Evolutionary conservation across 2,113 vertebrate species (phyloP).

Genomic region (Lota lota): DNA sequence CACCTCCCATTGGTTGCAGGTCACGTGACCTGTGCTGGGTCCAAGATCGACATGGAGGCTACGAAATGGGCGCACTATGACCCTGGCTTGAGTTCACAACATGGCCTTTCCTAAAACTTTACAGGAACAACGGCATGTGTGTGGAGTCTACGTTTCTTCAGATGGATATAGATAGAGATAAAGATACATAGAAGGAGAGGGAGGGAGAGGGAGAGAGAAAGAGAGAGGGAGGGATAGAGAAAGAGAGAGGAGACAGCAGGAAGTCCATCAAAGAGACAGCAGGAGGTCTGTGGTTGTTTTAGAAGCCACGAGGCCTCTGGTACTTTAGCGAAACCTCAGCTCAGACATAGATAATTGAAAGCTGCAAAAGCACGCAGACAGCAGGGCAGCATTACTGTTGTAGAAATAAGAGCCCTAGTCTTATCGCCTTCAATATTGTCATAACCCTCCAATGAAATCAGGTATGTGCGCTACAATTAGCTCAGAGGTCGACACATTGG

Average conservation of each 20-base stretch:
- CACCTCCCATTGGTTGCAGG: too few relatives aligned
- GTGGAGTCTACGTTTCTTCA: not conserved
- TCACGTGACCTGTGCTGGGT: too few relatives aligned
- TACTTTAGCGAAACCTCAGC: slow-evolving; percentile 31
- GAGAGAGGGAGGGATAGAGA: not conserved
- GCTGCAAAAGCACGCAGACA: slow-evolving; percentile 48
- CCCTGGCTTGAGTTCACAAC: too few relatives aligned
- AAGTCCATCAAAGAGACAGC: not conserved
- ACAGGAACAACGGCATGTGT: too few relatives aligned
- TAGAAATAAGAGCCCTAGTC: slow-evolving; percentile 48
- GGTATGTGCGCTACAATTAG: slow-evolving; percentile 51
- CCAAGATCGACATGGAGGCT: too few relatives aligned
- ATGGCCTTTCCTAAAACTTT: too few relatives aligned
- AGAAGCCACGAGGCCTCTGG: slow-evolving; percentile 35
- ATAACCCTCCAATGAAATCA: slow-evolving; percentile 60
- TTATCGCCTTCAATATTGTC: slow-evolving; percentile 68
- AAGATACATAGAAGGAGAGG: not conserved
- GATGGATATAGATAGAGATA: not conserved
- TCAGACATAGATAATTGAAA: slow-evolving; percentile 41
- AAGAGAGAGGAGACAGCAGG: too few relatives aligned
- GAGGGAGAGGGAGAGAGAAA: not conserved
- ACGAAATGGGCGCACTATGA: too few relatives aligned
- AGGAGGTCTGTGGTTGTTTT: slow-evolving; percentile 2
- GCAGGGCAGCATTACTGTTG: slow-evolving; percentile 36
- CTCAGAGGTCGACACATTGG: slow-evolving; percentile 51